A percentile compares a stretch with the other conserved stretches of the same genome.
These are phyloP conservation scores for Serilophus lunatus DNA, from an alignment of 2,113 vertebrate species.

Conservation along the genomic window DNA sequence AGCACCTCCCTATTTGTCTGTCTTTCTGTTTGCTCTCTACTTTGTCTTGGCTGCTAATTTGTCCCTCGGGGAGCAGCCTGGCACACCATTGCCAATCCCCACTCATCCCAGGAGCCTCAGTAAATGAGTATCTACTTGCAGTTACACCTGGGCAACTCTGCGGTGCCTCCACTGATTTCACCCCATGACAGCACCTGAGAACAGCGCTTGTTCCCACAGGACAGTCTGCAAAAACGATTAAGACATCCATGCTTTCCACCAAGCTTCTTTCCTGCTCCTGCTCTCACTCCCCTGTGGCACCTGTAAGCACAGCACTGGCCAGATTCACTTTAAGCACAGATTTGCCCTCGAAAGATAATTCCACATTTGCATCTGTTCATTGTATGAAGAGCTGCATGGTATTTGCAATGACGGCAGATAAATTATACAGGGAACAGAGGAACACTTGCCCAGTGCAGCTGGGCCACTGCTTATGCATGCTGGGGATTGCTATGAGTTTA, in stretches of 20 bases:
- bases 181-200: background rate
- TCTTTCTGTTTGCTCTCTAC: background rate
- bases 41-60: background rate
- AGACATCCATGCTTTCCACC: background rate
- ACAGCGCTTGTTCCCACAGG: background rate
- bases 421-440: background rate
- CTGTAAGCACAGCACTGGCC: background rate
- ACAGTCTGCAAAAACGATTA: background rate
- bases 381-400: background rate
- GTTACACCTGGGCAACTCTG: background rate
- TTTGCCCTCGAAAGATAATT: background rate
- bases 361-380: background rate
- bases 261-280: background rate
- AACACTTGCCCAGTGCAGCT: constrained; percentile 8
- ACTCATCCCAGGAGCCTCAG: background rate
- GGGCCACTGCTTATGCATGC: background rate
- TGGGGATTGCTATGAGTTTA: background rate
- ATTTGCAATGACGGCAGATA: background rate
- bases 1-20: constrained; percentile 17
- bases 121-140: background rate
- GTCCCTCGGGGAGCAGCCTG: background rate
- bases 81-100: background rate
- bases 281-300: background rate
- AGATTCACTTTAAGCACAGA: background rate
- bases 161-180: background rate